Conservation (phyloP, 92 coral and sea anemone species). For the Montipora capitata region DNA sequence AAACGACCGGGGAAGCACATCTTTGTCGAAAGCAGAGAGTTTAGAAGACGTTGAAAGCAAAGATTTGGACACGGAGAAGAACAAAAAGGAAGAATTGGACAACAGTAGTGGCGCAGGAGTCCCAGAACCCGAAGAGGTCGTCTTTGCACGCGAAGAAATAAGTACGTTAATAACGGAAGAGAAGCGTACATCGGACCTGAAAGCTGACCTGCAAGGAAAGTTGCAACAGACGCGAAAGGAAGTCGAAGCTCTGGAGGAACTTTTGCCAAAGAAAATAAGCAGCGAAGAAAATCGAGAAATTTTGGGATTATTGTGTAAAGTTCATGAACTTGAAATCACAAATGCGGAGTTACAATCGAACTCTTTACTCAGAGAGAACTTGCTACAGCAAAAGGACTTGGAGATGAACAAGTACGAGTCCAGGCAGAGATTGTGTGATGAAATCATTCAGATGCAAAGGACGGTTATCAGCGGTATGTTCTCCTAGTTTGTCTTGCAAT, state of each 20-base stretch:
- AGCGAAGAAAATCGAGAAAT: slow-evolving; percentile 92
- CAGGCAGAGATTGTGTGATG: slow-evolving; percentile 89
- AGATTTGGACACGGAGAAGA: slow-evolving; percentile 87
- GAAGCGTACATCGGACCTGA: slow-evolving; percentile 80
- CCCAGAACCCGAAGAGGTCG: slow-evolving; percentile 89
- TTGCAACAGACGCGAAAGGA: slow-evolving; percentile 87
- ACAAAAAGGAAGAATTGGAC: slow-evolving; percentile 17
- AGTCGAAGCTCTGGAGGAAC: slow-evolving; percentile 89
- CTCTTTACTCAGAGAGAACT: slow-evolving; percentile 84
- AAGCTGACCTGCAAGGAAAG: slow-evolving; percentile 81
- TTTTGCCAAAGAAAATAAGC: slow-evolving; percentile 88
- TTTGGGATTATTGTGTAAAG: slow-evolving; percentile 84
- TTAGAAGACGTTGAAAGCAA: slow-evolving; percentile 86
- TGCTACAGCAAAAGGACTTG: slow-evolving; percentile 85
- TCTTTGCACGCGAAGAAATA: slow-evolving; percentile 91
- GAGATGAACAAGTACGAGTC: slow-evolving; percentile 87
- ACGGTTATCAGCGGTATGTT: slow-evolving; percentile 82
- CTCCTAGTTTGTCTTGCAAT: not conserved
- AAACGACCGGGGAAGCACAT: slow-evolving; percentile 15
- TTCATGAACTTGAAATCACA: slow-evolving; percentile 90
- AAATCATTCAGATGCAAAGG: slow-evolving; percentile 89
- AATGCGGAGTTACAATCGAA: slow-evolving; percentile 91
- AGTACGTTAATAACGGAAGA: slow-evolving; percentile 84
- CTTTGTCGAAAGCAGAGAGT: slow-evolving; percentile 63
- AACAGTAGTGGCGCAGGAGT: slow-evolving; percentile 40